Base-by-base conservation (phyloP, 1,140 invertebrate genomes). In the Drosophila insularis region DNA sequence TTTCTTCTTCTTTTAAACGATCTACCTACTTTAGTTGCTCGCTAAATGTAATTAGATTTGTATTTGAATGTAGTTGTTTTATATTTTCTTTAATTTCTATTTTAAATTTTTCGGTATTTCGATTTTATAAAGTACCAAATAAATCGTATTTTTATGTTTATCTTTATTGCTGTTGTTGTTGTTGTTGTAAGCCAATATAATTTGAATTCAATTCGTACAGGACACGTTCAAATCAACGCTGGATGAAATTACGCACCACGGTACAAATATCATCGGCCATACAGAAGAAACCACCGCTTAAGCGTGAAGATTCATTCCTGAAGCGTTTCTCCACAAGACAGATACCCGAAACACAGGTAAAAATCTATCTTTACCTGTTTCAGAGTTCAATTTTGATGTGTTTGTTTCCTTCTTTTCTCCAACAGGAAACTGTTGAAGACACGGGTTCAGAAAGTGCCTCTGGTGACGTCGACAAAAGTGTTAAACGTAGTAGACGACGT, bases 281-380 rank as follows among this genome's bases (percentile, higher is more conserved):
- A 89, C 94, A 94, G 89, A 96, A 96, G 92, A 95, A 96, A 92
- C 95, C 96, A 21, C 95, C 97, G 1, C 92, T 98, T 71, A 87
- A 98, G 89, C 94, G 98, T 56, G 97, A 98, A 93, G 98, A 99
- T 90, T 98, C 98, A 0, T 99, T 99, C 91, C 93, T 99, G 69
- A 97, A 98, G 91, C 94, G 97, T 71, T 99, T 99, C 92, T 98
- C 97, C 8, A 98, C 97, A 0, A 93, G 97, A 62, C 97, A 98
- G 91, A 95, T 97, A 91, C 96, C 97, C 40, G 96, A 97, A 92
- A 95, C 96, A 56, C 96, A 97, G 92, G 96, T 97, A 91, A 96
- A 91, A 96, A 95, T 2, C 32, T n/a, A 32, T 1, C 17, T 13
- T 21, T 1, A 27, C 10, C 19, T 8, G 5, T 14, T 6, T 17